These are phyloP conservation scores for Lycaena phlaeas DNA, from an alignment of 2,888 invertebrate genomes.

Conservation along the genomic window DNA sequence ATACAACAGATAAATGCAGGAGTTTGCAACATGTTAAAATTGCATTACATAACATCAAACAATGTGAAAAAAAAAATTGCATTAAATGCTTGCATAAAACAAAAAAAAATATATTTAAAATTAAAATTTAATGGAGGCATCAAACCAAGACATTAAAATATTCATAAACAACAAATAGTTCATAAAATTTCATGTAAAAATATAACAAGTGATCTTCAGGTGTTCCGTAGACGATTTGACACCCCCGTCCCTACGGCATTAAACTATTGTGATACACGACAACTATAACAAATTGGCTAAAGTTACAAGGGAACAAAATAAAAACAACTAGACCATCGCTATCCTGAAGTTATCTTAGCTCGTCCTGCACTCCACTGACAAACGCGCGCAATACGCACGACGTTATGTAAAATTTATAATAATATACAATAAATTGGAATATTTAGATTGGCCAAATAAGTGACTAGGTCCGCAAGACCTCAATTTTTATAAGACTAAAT, in stretches of 20 bases:
- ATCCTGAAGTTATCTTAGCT: constrained; percentile 67
- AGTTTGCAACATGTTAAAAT: constrained; percentile 74
- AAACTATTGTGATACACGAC: constrained; percentile 71
- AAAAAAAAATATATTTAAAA: constrained; percentile 59
- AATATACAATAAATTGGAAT: constrained; percentile 72
- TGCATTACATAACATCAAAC: constrained; percentile 75
- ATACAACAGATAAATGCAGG: constrained; percentile 79
- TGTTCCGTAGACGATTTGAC: constrained; percentile 68
- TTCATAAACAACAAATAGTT: constrained; percentile 67
- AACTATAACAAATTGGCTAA: constrained; percentile 72
- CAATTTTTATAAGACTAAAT: constrained; percentile 66
- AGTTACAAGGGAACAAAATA: constrained; percentile 65
- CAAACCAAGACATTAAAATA: constrained; percentile 68
- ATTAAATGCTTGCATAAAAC: constrained; percentile 73
- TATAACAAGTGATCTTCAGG: constrained; percentile 55
- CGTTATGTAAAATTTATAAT: constrained; percentile 50
- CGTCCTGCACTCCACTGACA: constrained; percentile 70
- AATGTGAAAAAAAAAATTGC: constrained; percentile 71
- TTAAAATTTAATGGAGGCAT: constrained; percentile 71
- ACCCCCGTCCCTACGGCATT: constrained; percentile 67
- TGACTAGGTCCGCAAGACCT: constrained; percentile 70
- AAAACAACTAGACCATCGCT: constrained; percentile 71
- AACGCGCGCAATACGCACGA: constrained; percentile 55
- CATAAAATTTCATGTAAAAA: constrained; percentile 67
- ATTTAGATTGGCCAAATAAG: constrained; percentile 70